phyloP scores from a whole-genome alignment of 2,113 vertebrate genomes.

The Malurus alboscapulatus region DNA sequence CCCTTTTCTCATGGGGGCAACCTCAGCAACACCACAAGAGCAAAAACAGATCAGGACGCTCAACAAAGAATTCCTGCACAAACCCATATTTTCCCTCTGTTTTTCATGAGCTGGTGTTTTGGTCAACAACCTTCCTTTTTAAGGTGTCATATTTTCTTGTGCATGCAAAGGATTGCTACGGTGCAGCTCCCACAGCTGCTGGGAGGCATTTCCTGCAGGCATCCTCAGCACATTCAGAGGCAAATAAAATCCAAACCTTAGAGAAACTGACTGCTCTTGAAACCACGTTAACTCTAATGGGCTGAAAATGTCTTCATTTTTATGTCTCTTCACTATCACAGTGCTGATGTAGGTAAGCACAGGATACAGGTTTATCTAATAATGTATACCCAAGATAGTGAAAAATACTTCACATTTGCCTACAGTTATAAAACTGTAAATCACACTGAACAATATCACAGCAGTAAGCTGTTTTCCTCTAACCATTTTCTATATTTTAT shows the following conservation, averaged over 20 bases:
- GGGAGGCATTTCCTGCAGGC: background rate
- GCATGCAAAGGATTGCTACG: background rate
- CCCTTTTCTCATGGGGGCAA: background rate
- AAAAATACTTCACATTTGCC: slow-evolving; percentile 49
- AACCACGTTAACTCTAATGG: background rate
- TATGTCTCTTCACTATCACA: background rate
- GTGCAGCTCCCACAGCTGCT: background rate
- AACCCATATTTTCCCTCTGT: background rate
- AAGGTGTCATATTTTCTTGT: background rate
- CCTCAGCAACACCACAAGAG: background rate
- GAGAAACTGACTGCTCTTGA: background rate
- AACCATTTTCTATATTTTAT: slow-evolving; percentile 32
- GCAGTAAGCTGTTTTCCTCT: background rate
- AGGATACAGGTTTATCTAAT: slow-evolving; percentile 30
- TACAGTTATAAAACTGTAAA: slow-evolving; percentile 50
- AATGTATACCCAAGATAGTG: background rate
- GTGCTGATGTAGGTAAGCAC: slow-evolving; percentile 10
- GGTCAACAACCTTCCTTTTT: background rate
- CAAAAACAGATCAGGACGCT: background rate
- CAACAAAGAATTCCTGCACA: background rate
- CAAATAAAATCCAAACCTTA: background rate
- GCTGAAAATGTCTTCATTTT: slow-evolving; percentile 11
- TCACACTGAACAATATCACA: slow-evolving; percentile 3
- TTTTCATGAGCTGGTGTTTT: background rate
- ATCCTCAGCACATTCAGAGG: background rate